Evolutionary conservation across 92 coral and sea anemone species (phyloP).

Genomic region (Zoanthus solanderi): DNA sequence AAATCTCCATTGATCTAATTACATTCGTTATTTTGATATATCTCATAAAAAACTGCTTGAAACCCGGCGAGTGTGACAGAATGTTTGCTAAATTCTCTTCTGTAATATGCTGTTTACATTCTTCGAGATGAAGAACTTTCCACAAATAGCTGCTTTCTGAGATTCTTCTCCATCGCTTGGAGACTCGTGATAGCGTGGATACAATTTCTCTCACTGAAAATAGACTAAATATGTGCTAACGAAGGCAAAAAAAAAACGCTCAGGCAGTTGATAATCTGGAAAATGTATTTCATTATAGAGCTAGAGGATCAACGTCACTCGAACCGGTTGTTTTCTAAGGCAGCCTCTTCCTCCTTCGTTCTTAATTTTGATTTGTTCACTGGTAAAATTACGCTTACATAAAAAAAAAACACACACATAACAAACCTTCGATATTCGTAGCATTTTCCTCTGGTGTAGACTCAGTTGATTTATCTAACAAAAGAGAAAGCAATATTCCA

Average conservation of each 20-base stretch:
- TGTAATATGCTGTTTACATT: slow-evolving; percentile 52
- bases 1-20: slow-evolving; percentile 31
- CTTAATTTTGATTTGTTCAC: too few relatives aligned
- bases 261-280: too few relatives aligned
- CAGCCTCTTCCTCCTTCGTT: too few relatives aligned
- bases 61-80: slow-evolving; percentile 53
- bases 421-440: too few relatives aligned
- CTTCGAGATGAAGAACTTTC: slow-evolving; percentile 52
- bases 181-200: too few relatives aligned
- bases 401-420: too few relatives aligned
- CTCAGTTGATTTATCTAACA: not conserved
- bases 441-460: not conserved
- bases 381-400: too few relatives aligned
- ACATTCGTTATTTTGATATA: slow-evolving; percentile 36
- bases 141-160: slow-evolving; percentile 52
- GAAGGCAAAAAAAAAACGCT: too few relatives aligned
- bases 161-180: not conserved
- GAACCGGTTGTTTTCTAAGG: too few relatives aligned
- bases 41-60: slow-evolving; percentile 46
- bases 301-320: too few relatives aligned
- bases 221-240: too few relatives aligned
- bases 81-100: slow-evolving; percentile 49
- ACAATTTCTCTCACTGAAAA: slow-evolving; percentile 13
- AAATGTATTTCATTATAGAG: too few relatives aligned
- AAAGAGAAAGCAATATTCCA: not conserved